Conservation (phyloP, 1,140 invertebrate species). For the Drosophila parvula region DNA sequence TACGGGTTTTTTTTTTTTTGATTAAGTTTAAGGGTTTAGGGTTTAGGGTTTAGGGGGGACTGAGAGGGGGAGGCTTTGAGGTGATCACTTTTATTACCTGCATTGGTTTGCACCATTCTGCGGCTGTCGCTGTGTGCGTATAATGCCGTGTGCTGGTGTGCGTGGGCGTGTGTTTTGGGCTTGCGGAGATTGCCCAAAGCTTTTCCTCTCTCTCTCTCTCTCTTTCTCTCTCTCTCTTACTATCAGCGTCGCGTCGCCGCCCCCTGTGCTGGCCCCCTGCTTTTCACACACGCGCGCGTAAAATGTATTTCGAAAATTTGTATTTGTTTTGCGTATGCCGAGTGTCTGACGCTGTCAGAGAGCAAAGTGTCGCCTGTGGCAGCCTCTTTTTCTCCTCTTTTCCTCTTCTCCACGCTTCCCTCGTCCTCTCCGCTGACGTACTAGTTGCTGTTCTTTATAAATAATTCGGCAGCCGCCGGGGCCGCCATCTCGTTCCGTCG, state of each 20-base stretch:
- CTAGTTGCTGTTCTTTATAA: conserved; percentile 71
- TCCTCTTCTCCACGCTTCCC: conserved; percentile 7
- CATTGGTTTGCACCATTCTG: conserved; percentile 76
- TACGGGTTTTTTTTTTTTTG: neutral
- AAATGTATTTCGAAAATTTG: conserved; percentile 52
- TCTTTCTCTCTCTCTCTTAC: neutral
- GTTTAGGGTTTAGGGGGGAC: neutral
- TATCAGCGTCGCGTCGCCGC: neutral
- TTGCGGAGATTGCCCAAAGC: conserved; percentile 56
- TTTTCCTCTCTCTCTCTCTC: conserved; percentile 24
- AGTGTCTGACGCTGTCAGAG: conserved; percentile 23
- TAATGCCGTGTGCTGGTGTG: conserved; percentile 15
- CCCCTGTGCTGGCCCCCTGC: neutral
- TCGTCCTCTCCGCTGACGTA: conserved; percentile 13
- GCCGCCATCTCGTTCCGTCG: conserved; percentile 2
- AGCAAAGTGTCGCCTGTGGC: conserved; percentile 51
- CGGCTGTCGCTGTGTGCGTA: conserved; percentile 7
- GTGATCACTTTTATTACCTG: conserved; percentile 65
- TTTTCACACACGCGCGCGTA: conserved; percentile 36
- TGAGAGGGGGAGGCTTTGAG: neutral
- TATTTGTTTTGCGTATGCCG: conserved; percentile 51
- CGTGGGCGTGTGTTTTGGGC: conserved; percentile 49
- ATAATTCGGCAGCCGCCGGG: conserved; percentile 56
- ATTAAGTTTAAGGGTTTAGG: too few relatives aligned
- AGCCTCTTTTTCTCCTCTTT: conserved; percentile 12